Conservation (phyloP, 2,888 invertebrate species). For the Lithosia quadra region DNA sequence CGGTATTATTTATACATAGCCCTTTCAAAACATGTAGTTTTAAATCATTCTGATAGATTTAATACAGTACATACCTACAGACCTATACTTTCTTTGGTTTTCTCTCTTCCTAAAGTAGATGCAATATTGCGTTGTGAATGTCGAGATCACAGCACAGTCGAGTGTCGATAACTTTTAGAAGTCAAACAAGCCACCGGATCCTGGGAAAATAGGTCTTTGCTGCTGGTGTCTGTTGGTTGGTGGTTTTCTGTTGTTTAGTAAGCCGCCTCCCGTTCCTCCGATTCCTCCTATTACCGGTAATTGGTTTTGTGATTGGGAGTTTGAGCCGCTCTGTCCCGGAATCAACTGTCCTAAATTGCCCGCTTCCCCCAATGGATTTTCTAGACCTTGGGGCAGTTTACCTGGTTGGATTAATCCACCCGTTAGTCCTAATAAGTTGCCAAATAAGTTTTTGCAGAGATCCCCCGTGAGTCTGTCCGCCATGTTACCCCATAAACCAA, state of each 20-base stretch:
- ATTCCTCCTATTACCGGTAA: conserved; percentile 11
- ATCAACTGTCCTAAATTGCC: conserved; percentile 16
- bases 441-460: conserved; percentile 81
- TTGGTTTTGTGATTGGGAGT: conserved; percentile 11
- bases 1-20: no score
- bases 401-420: conserved; percentile 13
- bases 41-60: not conserved
- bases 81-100: not conserved
- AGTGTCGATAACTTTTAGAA: conserved; percentile 9
- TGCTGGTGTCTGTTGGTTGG: conserved; percentile 6
- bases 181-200: conserved; percentile 17
- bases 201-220: conserved; percentile 13
- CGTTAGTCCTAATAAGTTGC: conserved; percentile 64
- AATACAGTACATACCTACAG: not conserved
- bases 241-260: conserved; percentile 10
- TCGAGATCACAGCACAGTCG: not conserved
- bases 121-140: not conserved
- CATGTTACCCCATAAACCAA: conserved; percentile 90
- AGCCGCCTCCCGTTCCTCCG: conserved; percentile 5
- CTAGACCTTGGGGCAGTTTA: conserved; percentile 20
- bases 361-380: conserved; percentile 12
- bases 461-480: conserved; percentile 85
- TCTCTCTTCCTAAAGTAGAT: not conserved
- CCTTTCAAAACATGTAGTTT: not conserved
- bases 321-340: conserved; percentile 1